Evolutionary conservation across 2,113 vertebrate genomes (phyloP), one percentile per base, ranked within the genome.

Genomic region (Microcebus ravelobensis): DNA sequence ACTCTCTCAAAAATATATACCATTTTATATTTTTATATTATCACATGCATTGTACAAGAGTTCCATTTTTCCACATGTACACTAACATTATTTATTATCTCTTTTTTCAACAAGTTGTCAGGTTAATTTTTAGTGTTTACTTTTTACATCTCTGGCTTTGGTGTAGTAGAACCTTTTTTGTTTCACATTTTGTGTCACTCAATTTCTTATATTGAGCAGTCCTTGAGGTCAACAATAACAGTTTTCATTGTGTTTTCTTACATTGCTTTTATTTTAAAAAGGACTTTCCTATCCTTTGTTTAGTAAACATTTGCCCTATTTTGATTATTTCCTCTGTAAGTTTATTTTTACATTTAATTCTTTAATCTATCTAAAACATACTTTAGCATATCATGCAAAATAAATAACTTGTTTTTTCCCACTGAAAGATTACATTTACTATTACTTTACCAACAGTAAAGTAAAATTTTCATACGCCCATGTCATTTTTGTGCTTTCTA

Each of bases 231-330:
- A 31, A 74, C 9, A 83, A 14, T 50, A 61, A 45, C 20, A 74
- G 4, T 70, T 95, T 96, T 50, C 7, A 76, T 59, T 63, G 48
- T 45, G 4, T 55, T 87, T 79, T 92, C 15, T 45, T 79, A 36
- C 20, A 65, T 63, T 76, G 61, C 29, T 87, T 89, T 94, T 81
- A 70, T 45, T 88, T 87, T 94, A 74, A 6, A 86, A 76, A 92
- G 20, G 6, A 0, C 14, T 87, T 91, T 65, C 1, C 17, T 23
- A 79, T 39, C 0, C 2, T 87, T 0, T 8, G 2, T 42, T 1
- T 52, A 65, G 5, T 15, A 90, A 90, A 94, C 0, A 79, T 86
- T 17, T 25, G 31, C 42, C 85, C 11, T 42, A 1, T 63, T 88
- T 95, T 39, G 12, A 74, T 87, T 0, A 70, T 59, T 96, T 95